Conservation (phyloP, 2,888 invertebrate species). For the Rotaria sp. region DNA sequence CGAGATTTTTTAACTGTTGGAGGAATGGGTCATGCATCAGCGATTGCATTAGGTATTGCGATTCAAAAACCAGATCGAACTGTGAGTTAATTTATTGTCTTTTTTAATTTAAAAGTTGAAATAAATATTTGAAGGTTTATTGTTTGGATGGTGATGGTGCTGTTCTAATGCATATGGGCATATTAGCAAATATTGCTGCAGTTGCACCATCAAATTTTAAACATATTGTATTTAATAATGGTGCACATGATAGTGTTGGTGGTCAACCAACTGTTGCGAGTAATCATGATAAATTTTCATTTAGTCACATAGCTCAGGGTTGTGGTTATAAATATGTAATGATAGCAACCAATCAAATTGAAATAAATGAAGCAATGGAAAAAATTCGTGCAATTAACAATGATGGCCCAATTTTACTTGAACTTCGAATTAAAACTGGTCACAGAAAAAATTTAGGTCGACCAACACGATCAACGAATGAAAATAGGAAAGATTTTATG, state of each 20-base stretch:
- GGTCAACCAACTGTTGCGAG: conserved; percentile 53
- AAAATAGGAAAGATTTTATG: conserved; percentile 57
- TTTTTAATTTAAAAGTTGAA: not conserved
- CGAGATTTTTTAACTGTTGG: conserved; percentile 57
- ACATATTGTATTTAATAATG: conserved; percentile 57
- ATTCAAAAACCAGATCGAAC: conserved; percentile 52
- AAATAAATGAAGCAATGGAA: conserved; percentile 48
- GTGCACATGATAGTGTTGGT: conserved; percentile 57
- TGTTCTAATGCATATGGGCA: conserved; percentile 57
- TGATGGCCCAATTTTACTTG: conserved; percentile 53
- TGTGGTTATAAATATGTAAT: conserved; percentile 35
- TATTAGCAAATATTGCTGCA: conserved; percentile 54
- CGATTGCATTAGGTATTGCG: conserved; percentile 56
- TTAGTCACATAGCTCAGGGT: conserved; percentile 30
- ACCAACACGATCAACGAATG: conserved; percentile 55
- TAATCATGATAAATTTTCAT: conserved; percentile 30
- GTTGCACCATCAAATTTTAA: conserved; percentile 51
- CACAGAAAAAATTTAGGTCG: conserved; percentile 54
- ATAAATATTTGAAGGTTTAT: too few relatives aligned
- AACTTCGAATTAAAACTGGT: conserved; percentile 52
- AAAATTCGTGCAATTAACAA: conserved; percentile 44
- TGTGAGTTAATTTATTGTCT: conserved; percentile 43
- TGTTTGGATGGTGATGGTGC: conserved; percentile 57
- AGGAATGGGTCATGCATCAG: conserved; percentile 57
- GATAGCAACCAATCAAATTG: conserved; percentile 44